Conservation (phyloP, 2,113 vertebrate species). For the Campylorhamphus procurvoides region DNA sequence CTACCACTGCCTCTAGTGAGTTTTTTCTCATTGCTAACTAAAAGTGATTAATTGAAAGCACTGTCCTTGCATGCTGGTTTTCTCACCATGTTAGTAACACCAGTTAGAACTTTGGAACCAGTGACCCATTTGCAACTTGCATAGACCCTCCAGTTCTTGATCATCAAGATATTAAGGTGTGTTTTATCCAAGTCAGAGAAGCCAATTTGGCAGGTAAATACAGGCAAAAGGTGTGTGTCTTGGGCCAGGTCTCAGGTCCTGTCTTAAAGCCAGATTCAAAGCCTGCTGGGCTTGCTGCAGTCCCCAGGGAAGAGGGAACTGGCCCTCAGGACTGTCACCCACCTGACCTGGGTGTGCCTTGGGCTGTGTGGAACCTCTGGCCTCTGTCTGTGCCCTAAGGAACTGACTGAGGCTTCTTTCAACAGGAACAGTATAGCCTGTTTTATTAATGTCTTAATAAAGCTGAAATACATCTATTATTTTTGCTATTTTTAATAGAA, state of each 20-base stretch:
- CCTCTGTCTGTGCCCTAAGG: neutral
- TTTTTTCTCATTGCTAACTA: neutral
- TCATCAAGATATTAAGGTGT: neutral
- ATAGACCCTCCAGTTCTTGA: neutral
- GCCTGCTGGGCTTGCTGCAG: neutral
- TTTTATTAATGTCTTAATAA: constrained; percentile 29
- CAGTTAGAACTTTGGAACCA: neutral
- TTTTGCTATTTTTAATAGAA: constrained; percentile 37
- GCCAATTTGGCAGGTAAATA: neutral
- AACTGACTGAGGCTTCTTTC: neutral
- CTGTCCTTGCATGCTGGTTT: neutral
- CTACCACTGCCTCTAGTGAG: neutral
- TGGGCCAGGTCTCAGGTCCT: neutral
- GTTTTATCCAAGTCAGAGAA: neutral
- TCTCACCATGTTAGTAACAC: neutral
- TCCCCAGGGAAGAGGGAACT: neutral
- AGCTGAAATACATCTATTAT: neutral
- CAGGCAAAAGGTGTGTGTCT: neutral
- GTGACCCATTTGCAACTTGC: neutral
- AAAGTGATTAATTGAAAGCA: constrained; percentile 5
- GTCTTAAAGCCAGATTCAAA: neutral
- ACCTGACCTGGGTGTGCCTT: neutral
- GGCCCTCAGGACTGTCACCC: fast-evolving
- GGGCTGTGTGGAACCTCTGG: fast-evolving
- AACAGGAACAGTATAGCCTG: neutral